phyloP scores from a whole-genome alignment of 2,888 invertebrate genomes.

The Uropetala carovei region DNA sequence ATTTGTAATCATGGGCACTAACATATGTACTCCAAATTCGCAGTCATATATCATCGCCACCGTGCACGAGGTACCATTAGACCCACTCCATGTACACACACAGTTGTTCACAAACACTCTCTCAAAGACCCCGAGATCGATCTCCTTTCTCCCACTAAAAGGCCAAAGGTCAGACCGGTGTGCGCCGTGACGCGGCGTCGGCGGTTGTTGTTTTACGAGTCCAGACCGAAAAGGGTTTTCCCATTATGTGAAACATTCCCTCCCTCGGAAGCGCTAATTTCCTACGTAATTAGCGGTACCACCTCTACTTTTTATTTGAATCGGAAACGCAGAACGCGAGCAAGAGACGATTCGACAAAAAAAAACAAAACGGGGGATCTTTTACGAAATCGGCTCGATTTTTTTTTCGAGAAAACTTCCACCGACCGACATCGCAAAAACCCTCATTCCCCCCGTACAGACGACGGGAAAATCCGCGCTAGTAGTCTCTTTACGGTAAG shows the following conservation, averaged over 20 bases:
- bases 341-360: not conserved
- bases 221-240: not conserved
- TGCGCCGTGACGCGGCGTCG: not conserved
- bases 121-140: not conserved
- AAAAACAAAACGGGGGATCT: too few relatives aligned
- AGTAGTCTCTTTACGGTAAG: not conserved
- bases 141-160: not conserved
- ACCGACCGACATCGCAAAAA: not conserved
- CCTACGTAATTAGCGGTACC: not conserved
- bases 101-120: not conserved
- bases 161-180: constrained; percentile 2
- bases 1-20: too few relatives aligned
- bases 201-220: not conserved
- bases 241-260: not conserved
- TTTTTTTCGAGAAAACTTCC: not conserved
- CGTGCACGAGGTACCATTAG: too few relatives aligned
- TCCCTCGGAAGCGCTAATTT: not conserved
- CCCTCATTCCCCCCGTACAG: not conserved
- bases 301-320: not conserved
- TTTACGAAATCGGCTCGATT: not conserved
- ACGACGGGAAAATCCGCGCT: constrained; percentile 12
- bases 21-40: too few relatives aligned
- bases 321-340: not conserved
- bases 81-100: not conserved
- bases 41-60: too few relatives aligned